These are phyloP conservation scores for Bombylius major DNA, from an alignment of 2,888 invertebrate genomes.

Conservation along the genomic window DNA sequence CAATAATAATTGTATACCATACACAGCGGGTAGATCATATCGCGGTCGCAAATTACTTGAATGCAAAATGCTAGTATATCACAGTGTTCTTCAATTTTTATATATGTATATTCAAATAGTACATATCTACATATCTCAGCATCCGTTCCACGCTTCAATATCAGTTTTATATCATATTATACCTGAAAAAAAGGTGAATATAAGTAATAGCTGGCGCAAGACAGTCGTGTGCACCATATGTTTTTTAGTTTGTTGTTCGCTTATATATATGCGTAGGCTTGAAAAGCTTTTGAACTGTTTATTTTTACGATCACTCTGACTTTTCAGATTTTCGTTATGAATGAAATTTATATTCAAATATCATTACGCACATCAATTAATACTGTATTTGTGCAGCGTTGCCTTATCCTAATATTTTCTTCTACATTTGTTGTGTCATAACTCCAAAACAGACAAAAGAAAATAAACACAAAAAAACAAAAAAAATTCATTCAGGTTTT, in stretches of 20 bases:
- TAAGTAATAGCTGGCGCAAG: background rate
- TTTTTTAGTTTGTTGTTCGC: background rate
- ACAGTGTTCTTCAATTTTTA: background rate
- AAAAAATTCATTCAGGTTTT: constrained; percentile 3
- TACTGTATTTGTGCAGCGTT: too few species aligned
- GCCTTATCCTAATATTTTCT: too few species aligned
- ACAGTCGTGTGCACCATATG: background rate
- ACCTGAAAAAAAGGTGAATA: background rate
- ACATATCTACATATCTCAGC: too few species aligned
- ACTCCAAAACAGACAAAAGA: background rate
- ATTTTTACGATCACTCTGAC: too few species aligned
- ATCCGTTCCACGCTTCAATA: too few species aligned
- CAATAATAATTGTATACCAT: background rate
- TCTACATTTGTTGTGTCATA: too few species aligned
- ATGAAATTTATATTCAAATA: too few species aligned
- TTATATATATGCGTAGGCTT: constrained; percentile 5
- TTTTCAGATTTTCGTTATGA: too few species aligned
- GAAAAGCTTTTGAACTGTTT: background rate
- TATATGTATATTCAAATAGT: background rate
- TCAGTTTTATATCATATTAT: too few species aligned
- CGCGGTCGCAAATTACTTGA: background rate
- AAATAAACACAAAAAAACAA: background rate
- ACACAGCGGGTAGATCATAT: background rate
- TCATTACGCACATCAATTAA: too few species aligned
- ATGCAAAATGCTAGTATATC: background rate